Percentiles rank a stretch among this genome's conserved stretches.
phyloP scores from a whole-genome alignment of 2,113 vertebrate species.

The Tauraco erythrolophus region DNA sequence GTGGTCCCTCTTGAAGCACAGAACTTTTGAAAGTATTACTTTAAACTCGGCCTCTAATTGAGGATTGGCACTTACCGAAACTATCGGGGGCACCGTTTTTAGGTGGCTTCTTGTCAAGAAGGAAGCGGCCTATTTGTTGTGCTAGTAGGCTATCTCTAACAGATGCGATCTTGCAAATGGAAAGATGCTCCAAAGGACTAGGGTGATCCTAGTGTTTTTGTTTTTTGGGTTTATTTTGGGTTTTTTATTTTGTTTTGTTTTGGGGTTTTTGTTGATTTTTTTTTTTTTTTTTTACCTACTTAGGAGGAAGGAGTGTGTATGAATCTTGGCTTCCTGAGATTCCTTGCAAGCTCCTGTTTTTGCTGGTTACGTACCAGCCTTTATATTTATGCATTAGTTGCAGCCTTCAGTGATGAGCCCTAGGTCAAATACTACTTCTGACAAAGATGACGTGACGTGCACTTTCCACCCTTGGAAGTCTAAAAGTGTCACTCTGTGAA shows the following conservation, averaged over 20 bases:
- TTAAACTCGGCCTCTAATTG: slow-evolving; percentile 70
- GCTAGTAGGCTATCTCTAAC: slow-evolving; percentile 45
- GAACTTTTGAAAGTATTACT: slow-evolving; percentile 79
- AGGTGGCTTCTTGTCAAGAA: slow-evolving; percentile 45
- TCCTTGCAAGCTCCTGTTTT: background rate
- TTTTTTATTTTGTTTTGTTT: background rate
- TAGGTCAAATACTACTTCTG: background rate
- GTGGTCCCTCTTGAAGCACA: slow-evolving; percentile 82
- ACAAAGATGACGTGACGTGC: background rate
- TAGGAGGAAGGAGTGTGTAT: background rate
- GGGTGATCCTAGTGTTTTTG: slow-evolving; percentile 62
- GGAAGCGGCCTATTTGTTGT: slow-evolving; percentile 66
- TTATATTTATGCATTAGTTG: background rate
- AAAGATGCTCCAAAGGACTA: slow-evolving; percentile 83
- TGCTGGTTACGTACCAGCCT: background rate
- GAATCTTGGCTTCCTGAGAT: background rate
- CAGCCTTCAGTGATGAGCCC: slow-evolving; percentile 2
- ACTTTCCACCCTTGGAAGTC: background rate
- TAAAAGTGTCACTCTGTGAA: background rate
- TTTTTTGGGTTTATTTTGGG: background rate
- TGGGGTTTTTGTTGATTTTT: background rate
- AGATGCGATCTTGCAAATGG: slow-evolving; percentile 50
- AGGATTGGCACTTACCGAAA: slow-evolving; percentile 77
- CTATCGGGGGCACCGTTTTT: slow-evolving; percentile 50
- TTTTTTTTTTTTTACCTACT: background rate